These are phyloP conservation scores for Dicyrtomina minuta DNA, from an alignment of 2,888 invertebrate genomes.

Conservation along the genomic window DNA sequence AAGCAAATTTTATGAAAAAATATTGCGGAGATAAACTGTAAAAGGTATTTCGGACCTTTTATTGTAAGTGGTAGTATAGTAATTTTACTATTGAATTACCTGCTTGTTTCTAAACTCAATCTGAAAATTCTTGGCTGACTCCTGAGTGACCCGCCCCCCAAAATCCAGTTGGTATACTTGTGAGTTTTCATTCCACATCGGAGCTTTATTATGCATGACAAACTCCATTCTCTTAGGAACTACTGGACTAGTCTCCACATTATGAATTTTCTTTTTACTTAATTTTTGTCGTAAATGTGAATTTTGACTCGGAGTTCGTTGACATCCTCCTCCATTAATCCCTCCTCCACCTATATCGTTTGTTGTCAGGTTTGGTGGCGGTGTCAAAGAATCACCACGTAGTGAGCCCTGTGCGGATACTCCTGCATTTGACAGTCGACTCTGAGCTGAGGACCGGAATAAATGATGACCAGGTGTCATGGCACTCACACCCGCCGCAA, in stretches of 20 bases:
- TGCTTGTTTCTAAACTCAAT: constrained; percentile 95
- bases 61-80: no score
- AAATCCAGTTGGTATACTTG: constrained; percentile 99
- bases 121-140: constrained; percentile 99
- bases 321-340: constrained; percentile 61
- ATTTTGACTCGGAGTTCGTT: constrained; percentile 70
- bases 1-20: background rate
- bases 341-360: background rate
- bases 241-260: constrained; percentile 50
- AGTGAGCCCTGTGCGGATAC: background rate
- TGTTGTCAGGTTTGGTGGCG: background rate
- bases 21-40: background rate
- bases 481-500: no score
- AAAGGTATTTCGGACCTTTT: background rate
- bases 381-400: background rate
- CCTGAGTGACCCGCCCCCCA: constrained; percentile 97
- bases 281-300: constrained; percentile 75
- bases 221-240: constrained; percentile 69
- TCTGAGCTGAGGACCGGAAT: background rate
- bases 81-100: constrained; percentile 61
- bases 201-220: constrained; percentile 95
- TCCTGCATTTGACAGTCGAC: background rate
- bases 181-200: constrained; percentile 98
- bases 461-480: background rate
- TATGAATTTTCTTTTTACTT: constrained; percentile 65